phyloP scores from a whole-genome alignment of 2,888 invertebrate genomes.

The Melanophora roralis region DNA sequence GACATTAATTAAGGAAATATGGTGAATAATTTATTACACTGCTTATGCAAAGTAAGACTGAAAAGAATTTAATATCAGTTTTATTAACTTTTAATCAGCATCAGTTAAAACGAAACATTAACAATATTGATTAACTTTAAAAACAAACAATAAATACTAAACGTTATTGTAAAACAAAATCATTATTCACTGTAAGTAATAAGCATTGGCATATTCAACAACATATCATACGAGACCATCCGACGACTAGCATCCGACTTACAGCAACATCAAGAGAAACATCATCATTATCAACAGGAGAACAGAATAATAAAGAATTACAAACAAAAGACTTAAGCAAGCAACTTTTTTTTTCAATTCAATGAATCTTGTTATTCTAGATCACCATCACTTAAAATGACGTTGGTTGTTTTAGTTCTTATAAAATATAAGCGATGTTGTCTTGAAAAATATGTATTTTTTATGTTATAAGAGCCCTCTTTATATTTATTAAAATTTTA shows the following conservation, averaged over 20 bases:
- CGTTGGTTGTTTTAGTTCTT: conserved; percentile 10
- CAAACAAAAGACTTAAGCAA: conserved; percentile 39
- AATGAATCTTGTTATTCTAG: background rate
- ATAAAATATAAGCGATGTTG: no score
- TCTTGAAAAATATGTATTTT: no score
- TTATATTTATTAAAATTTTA: no score
- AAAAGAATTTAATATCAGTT: background rate
- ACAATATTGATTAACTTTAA: conserved; percentile 33
- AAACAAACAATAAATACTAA: background rate
- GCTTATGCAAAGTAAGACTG: background rate
- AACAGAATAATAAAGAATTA: background rate
- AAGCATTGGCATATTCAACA: background rate
- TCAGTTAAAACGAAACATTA: conserved; percentile 15
- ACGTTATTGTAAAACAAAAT: conserved; percentile 2
- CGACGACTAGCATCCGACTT: background rate
- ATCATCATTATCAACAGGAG: background rate
- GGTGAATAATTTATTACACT: no score
- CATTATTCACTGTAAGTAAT: conserved; percentile 27
- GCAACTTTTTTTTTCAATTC: background rate
- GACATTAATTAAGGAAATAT: conserved; percentile 54
- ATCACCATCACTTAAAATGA: conserved; percentile 9
- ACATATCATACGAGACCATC: no score
- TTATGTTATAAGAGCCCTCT: no score
- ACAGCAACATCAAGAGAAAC: background rate
- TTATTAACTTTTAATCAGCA: conserved; percentile 9